A percentile compares a stretch with the other conserved stretches of the same genome.
These are phyloP conservation scores for Drosophila kambysellisi DNA, from an alignment of 2,888 invertebrate species.

Conservation along the genomic window DNA sequence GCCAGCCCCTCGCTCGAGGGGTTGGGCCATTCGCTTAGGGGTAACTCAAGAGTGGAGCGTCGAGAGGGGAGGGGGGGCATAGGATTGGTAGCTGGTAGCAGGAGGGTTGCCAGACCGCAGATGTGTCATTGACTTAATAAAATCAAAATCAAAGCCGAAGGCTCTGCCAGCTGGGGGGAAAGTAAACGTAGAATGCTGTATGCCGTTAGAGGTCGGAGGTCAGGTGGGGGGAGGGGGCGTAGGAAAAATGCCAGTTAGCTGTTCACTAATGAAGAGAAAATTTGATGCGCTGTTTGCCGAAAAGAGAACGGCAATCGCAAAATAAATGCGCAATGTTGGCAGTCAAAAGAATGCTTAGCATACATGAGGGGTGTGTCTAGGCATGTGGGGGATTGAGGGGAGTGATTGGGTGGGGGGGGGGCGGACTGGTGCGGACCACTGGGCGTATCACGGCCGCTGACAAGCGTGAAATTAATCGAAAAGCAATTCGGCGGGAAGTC, in stretches of 20 bases:
- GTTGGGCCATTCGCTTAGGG: slow-evolving; percentile 1
- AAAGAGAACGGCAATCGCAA: not conserved
- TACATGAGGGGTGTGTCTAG: slow-evolving; percentile 16
- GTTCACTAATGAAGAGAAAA: slow-evolving; percentile 76
- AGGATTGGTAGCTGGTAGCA: not conserved
- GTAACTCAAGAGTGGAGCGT: not conserved
- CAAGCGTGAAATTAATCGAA: slow-evolving; percentile 81
- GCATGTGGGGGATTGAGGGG: not conserved
- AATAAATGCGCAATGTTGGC: slow-evolving; percentile 12
- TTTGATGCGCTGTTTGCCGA: slow-evolving; percentile 59
- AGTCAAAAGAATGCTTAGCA: slow-evolving; percentile 51
- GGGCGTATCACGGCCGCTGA: slow-evolving; percentile 76
- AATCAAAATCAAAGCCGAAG: slow-evolving; percentile 81
- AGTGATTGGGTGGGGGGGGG: not conserved
- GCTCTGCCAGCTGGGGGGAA: slow-evolving; percentile 18
- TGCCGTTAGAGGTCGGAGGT: not conserved
- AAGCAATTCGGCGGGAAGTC: slow-evolving; percentile 69
- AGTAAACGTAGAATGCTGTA: not conserved
- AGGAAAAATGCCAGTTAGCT: slow-evolving; percentile 30
- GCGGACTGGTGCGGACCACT: slow-evolving; percentile 35
- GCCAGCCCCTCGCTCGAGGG: not conserved
- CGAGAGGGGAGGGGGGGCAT: not conserved
- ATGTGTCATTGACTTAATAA: slow-evolving; percentile 82
- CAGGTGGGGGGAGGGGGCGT: not conserved
- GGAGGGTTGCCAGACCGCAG: slow-evolving; percentile 68